Conservation (phyloP, 2,888 invertebrate genomes). For the Eristalis intricaria region DNA sequence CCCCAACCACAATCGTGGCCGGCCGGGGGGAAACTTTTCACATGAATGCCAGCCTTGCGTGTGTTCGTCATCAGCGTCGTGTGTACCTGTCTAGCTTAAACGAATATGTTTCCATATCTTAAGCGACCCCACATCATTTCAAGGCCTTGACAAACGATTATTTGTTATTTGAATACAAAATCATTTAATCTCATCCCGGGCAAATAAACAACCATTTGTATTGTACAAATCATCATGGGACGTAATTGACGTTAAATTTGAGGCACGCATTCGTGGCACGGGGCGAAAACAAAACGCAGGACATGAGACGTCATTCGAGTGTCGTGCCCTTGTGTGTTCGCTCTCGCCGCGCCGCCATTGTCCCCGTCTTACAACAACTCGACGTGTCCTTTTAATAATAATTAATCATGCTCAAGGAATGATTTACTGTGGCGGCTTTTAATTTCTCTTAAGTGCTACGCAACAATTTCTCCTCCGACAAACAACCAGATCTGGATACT, state of each 20-base stretch:
- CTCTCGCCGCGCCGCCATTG: too few relatives aligned
- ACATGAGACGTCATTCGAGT: neutral
- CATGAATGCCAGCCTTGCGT: neutral
- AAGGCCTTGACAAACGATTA: conserved; percentile 10
- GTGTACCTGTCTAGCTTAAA: neutral
- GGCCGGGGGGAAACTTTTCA: neutral
- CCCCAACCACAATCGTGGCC: neutral
- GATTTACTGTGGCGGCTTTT: conserved; percentile 22
- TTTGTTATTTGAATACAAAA: conserved; percentile 30
- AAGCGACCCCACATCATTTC: neutral
- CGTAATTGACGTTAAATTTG: conserved; percentile 50
- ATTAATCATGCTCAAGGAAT: conserved; percentile 33
- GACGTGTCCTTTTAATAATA: conserved; percentile 37
- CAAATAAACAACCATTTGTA: conserved; percentile 3
- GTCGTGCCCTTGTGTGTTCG: neutral
- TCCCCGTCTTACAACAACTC: neutral
- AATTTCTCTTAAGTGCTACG: conserved; percentile 29
- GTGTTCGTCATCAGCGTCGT: neutral
- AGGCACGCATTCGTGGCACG: conserved; percentile 14
- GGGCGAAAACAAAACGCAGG: neutral
- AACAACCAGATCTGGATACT: neutral
- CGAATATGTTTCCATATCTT: neutral
- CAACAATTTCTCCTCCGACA: neutral
- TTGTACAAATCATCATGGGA: conserved; percentile 26
- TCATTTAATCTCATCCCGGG: neutral